A percentile compares a stretch with the other conserved stretches of the same genome.
phyloP scores from a whole-genome alignment of 2,113 vertebrate genomes.

The Octodon degus region DNA sequence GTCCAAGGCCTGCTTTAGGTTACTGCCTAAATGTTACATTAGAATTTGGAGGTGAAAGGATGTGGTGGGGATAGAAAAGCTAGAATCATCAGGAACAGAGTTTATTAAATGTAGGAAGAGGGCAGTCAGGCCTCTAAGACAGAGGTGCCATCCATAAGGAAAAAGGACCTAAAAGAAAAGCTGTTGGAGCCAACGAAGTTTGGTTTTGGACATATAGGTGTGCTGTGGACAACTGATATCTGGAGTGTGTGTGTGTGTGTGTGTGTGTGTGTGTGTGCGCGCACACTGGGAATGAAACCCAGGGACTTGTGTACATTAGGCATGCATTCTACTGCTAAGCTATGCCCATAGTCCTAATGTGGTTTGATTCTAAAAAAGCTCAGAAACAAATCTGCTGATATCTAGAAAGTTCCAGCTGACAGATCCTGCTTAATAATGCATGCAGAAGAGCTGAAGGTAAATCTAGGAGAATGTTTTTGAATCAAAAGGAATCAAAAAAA shows the following conservation, averaged over 20 bases:
- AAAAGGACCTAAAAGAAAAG: accelerated
- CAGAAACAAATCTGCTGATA: neutral
- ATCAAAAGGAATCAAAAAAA: neutral
- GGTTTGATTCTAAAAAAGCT: neutral
- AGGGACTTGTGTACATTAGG: neutral
- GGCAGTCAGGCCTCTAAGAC: neutral
- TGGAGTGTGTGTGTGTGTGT: neutral
- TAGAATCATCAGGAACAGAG: neutral
- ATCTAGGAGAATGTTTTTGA: neutral
- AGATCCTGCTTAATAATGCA: neutral
- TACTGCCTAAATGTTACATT: neutral
- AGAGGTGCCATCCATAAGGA: neutral
- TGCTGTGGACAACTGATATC: neutral
- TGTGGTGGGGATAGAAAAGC: neutral
- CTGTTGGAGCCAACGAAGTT: neutral
- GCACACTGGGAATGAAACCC: neutral
- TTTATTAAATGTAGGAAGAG: neutral
- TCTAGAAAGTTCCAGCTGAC: neutral
- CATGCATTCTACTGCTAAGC: neutral
- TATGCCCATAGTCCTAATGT: neutral
- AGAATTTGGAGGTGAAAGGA: neutral
- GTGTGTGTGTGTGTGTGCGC: neutral
- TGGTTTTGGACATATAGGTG: neutral
- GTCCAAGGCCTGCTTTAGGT: neutral
- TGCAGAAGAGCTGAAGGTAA: neutral